Base-by-base conservation (phyloP, 2,113 vertebrate species). In the Cryptotis parvus region DNA sequence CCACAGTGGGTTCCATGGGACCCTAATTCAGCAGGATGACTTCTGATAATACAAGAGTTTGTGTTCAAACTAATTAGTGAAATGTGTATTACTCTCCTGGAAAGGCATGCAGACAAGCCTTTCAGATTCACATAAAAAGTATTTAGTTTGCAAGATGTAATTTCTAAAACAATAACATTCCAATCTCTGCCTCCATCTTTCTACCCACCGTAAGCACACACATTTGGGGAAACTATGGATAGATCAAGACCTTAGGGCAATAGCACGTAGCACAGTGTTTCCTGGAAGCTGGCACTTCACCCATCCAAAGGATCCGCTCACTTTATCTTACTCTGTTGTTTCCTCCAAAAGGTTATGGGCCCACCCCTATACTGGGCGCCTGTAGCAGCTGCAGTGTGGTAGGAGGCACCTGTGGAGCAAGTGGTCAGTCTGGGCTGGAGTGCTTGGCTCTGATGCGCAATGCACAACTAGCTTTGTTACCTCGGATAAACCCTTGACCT, bases 91-190 rank as follows among this genome's bases (percentile, higher is more conserved):
- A 26, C 24, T 84, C 43, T 66, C 29, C 37, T 41, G 58, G 29
- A 45, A 88, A 75, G 10, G 45, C 41, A 31, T 39, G 27, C 26
- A 83, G 29, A 52, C 39, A 91, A 82, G 22, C 2, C 29, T 76
- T 90, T 74, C 29, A 65, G 10, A 35, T 22, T 29, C 29, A 84
- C 31, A 31, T 43, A 65, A 84, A n/a, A 82, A 55, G 58, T 14
- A 82, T 37, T 39, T 69, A 69, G 52, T 49, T 89, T 74, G 49
- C 86, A 92, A 88, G 22, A 24, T 1, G 22, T 37, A 69, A 80
- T 89, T 90, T 75, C 61, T 52, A 45, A 61, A 90, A 35, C 78
- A 58, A 68, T 65, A 69, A 43, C 75, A 88, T 66, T 75, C 24
- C 55, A 37, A n/a, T 58, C 15, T 27, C 31, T 33, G 6, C 14